Base-by-base conservation (phyloP, 2,113 vertebrate genomes). In the Theristicus caerulescens region DNA sequence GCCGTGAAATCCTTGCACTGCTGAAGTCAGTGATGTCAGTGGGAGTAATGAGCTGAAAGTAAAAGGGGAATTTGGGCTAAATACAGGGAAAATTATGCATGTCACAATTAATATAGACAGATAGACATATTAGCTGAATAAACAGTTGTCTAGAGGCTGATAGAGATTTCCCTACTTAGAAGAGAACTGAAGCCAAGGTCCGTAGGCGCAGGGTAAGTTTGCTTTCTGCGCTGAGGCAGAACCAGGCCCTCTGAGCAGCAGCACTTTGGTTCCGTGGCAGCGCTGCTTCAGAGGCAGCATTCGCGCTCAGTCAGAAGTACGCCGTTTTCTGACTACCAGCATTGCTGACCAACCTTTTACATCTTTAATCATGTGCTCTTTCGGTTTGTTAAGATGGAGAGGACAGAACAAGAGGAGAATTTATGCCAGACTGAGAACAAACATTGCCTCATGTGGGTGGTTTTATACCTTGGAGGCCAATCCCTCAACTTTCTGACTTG, bases 401-500 rank as follows among this genome's bases (percentile, higher is more conserved):
- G 85, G 66, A 73, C 52, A 84, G 81, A 88, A 74, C 51, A 93
- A 79, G 79, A 82, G 29, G 55, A 91, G 51, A 97, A 93, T 94
- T 97, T 97, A 93, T 94, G 90, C 74, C 93, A 96, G 90, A 93
- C 91, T 88, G 80, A 94, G 93, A 80, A 91, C 70, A 97, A 97
- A 96, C 82, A 97, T 94, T 94, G 93, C 94, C 87, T 93, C 80
- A 57, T 91, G 88, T 95, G 95, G 87, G 93, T 96, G 96, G 95
- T 97, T 97, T 94, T 91, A 93, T 97, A 91, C 96, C 94, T 94
- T 58, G 71, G 93, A 95, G 97, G 88, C 84, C 89, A 93, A 95
- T 96, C 73, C 57, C 36, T 97, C 92, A 91, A 36, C 77, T 93
- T 95, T 61, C 76, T 94, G 89, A 74, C 67, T 97, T 91, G 69